Evolutionary conservation across 2,797 vertebrate genomes (phyloP).

Genomic region (Lindbergichthys nudifrons): DNA sequence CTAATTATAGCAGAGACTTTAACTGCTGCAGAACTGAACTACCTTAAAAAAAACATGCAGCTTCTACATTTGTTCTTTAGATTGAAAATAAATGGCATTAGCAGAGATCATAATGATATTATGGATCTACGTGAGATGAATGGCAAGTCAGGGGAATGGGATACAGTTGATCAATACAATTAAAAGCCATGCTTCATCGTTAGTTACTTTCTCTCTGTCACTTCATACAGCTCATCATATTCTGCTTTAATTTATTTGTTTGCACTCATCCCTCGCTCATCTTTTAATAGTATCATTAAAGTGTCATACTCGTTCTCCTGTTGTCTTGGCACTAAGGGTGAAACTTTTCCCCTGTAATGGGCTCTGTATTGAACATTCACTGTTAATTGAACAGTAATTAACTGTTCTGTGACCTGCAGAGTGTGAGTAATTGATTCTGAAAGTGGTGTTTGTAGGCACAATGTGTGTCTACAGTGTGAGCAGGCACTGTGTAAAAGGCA

Average conservation of each 20-base stretch:
- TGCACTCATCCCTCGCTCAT: slow-evolving; percentile 54
- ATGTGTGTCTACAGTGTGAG: slow-evolving; percentile 64
- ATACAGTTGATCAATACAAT: slow-evolving; percentile 55
- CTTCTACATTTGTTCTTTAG: slow-evolving; percentile 20
- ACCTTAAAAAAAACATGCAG: slow-evolving; percentile 35
- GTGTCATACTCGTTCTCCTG: slow-evolving; percentile 59
- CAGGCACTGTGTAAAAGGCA: slow-evolving; percentile 61
- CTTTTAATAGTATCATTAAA: slow-evolving; percentile 71
- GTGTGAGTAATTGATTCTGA: slow-evolving; percentile 81
- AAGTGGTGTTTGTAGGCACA: slow-evolving; percentile 69
- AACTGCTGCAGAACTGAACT: slow-evolving; percentile 37
- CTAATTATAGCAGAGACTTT: slow-evolving; percentile 67
- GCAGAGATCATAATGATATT: slow-evolving; percentile 40
- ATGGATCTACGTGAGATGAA: slow-evolving; percentile 57
- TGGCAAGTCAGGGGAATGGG: slow-evolving; percentile 39
- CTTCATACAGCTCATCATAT: slow-evolving; percentile 32
- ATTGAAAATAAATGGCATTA: slow-evolving; percentile 40
- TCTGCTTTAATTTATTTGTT: slow-evolving; percentile 60
- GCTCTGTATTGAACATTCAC: slow-evolving; percentile 73
- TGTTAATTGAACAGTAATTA: slow-evolving; percentile 82
- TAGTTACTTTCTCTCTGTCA: slow-evolving; percentile 25
- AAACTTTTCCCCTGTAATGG: slow-evolving; percentile 70
- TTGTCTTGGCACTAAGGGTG: slow-evolving; percentile 61
- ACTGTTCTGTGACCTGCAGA: slow-evolving; percentile 79
- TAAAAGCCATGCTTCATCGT: slow-evolving; percentile 38